Evolutionary conservation across 1,140 invertebrate genomes (phyloP), one percentile per base, ranked within the genome.

Genomic region (Matsumurasca onukii): DNA sequence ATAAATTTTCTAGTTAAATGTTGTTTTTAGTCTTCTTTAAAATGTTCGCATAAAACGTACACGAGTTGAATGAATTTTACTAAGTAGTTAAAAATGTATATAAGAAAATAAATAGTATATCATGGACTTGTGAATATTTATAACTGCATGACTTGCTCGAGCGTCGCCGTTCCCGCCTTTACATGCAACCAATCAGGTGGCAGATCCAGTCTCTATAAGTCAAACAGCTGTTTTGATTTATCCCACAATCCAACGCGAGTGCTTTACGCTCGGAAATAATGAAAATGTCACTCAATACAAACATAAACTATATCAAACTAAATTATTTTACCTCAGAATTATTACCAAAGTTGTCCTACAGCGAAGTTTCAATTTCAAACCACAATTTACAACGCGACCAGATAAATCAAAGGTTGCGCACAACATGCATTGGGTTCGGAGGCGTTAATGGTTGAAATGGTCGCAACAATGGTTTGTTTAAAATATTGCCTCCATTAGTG

Each of bases 281-380:
- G 55, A 59, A 59, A 59, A 59, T 59, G 55, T 59, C 55, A 59
- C 55, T 59, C 55, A 59, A 59, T 59, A 24, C 55, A 59, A 27
- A 27, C 55, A 59, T 59, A 59, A 59, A 59, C 55, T 59, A 59
- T 59, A 59, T 59, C 55, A 59, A 59, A 59, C 55, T 59, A 59
- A 59, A 59, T 59, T 59, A 59, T 59, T 59, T 59, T 52, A 24
- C 55, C 55, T 27, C 25, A 27, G 55, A 59, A 59, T 59, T 59
- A 59, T 29, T 27, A 27, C 55, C 55, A 59, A 59, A 59, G 55
- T 59, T 27, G 24, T n/a, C n/a, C n/a, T n/a, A n/a, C 13, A 59
- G 55, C 30, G 55, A 59, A 59, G 55, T 59, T 59, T 59, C 55
- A 59, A 59, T 59, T 59, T 59, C 55, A 29, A 22, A 25, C 13